Evolutionary conservation across 2,797 vertebrate genomes (phyloP), one percentile per base, ranked within the genome.

Genomic region (Ficedula albicollis): DNA sequence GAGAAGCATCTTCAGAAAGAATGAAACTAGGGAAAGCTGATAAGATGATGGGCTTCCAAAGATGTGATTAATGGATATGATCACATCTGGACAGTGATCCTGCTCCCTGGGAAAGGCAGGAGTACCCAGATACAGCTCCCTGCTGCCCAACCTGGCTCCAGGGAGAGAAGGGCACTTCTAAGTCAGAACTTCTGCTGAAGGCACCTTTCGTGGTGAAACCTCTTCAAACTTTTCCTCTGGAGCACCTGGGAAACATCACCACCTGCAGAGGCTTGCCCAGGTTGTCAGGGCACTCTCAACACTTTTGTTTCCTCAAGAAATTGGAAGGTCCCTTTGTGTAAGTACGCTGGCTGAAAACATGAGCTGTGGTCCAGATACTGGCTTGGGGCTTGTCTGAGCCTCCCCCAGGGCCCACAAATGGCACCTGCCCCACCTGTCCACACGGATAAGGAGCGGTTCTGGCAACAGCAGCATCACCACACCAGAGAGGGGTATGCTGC

Each of bases 1-100:
- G 32, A 73, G 55, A 63, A 64, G 25, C n/a, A 94, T 87, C 59
- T 87, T 74, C 54, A 86, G 43, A 75, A 94, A 87, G 26, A 94
- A 84, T 73, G 32, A 49, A n/a, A 67, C 38, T 44, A 90, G 15
- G 13, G 30, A 84, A 84, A 72, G 79, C 81, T 3, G 32, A 72
- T 15, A 84, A 72, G 73, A 81, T 3, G 32, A 72, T 13, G n/a
- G 48, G 16, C 41, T 84, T 66, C 38, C 54, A 49, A 87, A 84
- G 52, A 41, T 4, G 3, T 16, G 16, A 80, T 81, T 85, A 63
- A 84, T 60, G 18, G 74, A 60, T 54, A 39, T 2, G 11, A 60
- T 44, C 62, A 54, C 29, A 84, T 27, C 16, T 18, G 27, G n/a
- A 72, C 51, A 89, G 41, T 25, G 52, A 84, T 34, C 25, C 26